Conservation (phyloP, 1,140 invertebrate genomes). For the Chironomus striatipennis region DNA sequence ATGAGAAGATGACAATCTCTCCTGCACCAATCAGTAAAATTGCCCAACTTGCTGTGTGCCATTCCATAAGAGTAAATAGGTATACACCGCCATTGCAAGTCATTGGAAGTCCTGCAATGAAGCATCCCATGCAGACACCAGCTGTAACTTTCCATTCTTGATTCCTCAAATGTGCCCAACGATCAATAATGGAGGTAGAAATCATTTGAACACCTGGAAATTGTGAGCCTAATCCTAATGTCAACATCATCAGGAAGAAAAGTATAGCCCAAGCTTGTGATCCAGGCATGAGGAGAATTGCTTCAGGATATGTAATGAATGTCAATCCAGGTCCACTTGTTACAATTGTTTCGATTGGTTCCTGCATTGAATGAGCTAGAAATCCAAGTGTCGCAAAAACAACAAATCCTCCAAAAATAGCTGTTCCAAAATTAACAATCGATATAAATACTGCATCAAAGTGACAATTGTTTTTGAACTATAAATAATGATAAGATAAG, state of each 20-base stretch:
- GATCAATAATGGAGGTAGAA: conserved; percentile 63
- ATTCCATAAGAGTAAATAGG: conserved; percentile 67
- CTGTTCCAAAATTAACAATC: conserved; percentile 61
- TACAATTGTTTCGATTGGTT: conserved; percentile 50
- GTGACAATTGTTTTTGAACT: conserved; percentile 56
- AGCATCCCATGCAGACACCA: conserved; percentile 50
- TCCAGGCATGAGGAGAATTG: conserved; percentile 64
- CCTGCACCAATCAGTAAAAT: conserved; percentile 65
- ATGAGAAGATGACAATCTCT: conserved; percentile 56
- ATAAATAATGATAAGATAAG: conserved; percentile 28
- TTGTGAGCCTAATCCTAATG: conserved; percentile 69
- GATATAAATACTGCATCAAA: conserved; percentile 59
- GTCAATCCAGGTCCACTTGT: conserved; percentile 65
- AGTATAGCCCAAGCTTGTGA: conserved; percentile 69
- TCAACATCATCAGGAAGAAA: conserved; percentile 79
- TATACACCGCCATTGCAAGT: conserved; percentile 63
- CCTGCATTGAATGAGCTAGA: conserved; percentile 55
- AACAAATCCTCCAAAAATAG: conserved; percentile 63
- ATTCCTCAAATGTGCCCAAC: conserved; percentile 54
- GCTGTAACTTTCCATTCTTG: conserved; percentile 51
- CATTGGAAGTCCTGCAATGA: conserved; percentile 58
- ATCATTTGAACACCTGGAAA: conserved; percentile 76
- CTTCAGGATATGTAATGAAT: conserved; percentile 69
- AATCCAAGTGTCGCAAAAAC: conserved; percentile 78
- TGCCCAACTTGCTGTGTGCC: conserved; percentile 76